A percentile compares a stretch with the other conserved stretches of the same genome.
phyloP scores from a whole-genome alignment of 2,888 invertebrate species.

The Epinotia brunnichana region DNA sequence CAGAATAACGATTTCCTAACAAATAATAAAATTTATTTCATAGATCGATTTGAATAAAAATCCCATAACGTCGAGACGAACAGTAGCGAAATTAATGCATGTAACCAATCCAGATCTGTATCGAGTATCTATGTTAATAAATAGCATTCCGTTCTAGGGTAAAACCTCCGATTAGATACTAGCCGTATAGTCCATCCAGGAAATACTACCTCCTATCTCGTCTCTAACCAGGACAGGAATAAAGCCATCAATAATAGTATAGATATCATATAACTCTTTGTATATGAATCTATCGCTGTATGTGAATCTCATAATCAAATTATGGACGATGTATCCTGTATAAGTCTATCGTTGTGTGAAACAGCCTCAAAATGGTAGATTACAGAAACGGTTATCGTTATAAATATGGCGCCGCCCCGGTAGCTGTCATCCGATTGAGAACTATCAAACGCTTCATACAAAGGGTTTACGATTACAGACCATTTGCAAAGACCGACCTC shows the following conservation, averaged over 20 bases:
- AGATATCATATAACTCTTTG: not conserved
- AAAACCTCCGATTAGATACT: slow-evolving; percentile 1
- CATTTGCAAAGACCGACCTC: too few relatives aligned
- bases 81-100: slow-evolving; percentile 35
- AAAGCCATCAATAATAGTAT: not conserved
- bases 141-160: slow-evolving; percentile 24
- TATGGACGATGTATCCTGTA: not conserved
- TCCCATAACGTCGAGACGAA: slow-evolving; percentile 32
- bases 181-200: not conserved
- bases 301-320: not conserved
- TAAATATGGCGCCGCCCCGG: too few relatives aligned
- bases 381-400: not conserved
- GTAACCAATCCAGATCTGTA: slow-evolving; percentile 36
- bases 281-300: not conserved
- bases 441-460: too few relatives aligned
- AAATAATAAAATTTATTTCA: slow-evolving; percentile 36
- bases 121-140: slow-evolving; percentile 30
- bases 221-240: not conserved
- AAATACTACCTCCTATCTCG: not conserved
- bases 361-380: not conserved
- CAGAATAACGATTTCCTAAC: slow-evolving; percentile 37
- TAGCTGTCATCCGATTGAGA: too few relatives aligned
- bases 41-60: slow-evolving; percentile 42
- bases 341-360: not conserved
- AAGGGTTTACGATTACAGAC: too few relatives aligned